Evolutionary conservation across 2,888 invertebrate species (phyloP).

Genomic region (Clivina fossor): DNA sequence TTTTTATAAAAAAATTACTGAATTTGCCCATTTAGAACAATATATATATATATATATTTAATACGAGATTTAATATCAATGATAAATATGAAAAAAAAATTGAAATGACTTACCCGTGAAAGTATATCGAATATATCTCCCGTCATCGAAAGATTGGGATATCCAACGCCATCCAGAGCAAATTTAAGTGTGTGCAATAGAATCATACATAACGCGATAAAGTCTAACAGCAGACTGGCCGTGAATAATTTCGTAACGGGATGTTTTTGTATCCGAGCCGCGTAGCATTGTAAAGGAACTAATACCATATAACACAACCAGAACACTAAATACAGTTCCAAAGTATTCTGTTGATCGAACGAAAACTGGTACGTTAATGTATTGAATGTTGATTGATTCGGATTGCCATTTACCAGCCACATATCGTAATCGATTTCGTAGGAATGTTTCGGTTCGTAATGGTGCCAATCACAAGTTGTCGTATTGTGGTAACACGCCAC

Average conservation of each 20-base stretch:
- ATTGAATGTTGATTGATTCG: conserved; percentile 82
- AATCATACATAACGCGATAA: conserved; percentile 82
- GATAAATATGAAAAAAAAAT: conserved; percentile 3
- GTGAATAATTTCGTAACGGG: conserved; percentile 90
- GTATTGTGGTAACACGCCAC: conserved; percentile 87
- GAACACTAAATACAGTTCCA: conserved; percentile 87
- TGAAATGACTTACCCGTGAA: conserved; percentile 69
- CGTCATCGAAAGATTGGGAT: conserved; percentile 76
- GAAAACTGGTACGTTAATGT: conserved; percentile 94
- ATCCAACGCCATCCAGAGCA: conserved; percentile 87
- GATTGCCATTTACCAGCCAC: conserved; percentile 96
- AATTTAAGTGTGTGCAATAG: conserved; percentile 87
- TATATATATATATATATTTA: conserved; percentile 4
- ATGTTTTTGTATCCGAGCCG: conserved; percentile 84
- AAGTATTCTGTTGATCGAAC: conserved; percentile 90
- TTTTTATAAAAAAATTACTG: no score
- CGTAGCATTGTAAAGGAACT: conserved; percentile 88
- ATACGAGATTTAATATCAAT: conserved; percentile 19
- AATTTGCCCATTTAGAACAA: no score
- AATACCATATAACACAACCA: conserved; percentile 83
- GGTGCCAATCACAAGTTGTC: conserved; percentile 81
- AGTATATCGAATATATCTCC: conserved; percentile 93
- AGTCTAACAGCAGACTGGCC: conserved; percentile 81
- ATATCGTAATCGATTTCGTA: conserved; percentile 79
- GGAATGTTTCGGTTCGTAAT: conserved; percentile 53